Evolutionary conservation across 2,113 vertebrate genomes (phyloP), one percentile per base, ranked within the genome.

Genomic region (Nibea albiflora): DNA sequence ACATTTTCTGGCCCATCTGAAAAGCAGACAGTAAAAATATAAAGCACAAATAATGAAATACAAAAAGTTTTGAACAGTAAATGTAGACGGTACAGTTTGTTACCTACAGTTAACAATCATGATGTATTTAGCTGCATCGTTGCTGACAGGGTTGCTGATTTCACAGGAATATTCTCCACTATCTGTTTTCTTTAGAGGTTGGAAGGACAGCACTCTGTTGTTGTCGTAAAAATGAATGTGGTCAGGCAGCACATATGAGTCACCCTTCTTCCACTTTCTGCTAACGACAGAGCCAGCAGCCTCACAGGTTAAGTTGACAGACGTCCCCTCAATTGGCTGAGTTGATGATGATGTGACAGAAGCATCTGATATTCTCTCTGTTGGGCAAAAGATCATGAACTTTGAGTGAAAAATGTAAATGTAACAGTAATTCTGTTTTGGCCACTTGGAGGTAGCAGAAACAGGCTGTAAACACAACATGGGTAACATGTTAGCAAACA

Each of bases 1-100:
- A 90, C 78, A n/a, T 72, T 68, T 6, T 78, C 85, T 68, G 93
- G 94, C 72, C 94, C 93, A 87, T 90, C 94, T 94, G 85, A 69
- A 88, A 81, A 89, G 88, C 65, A 73, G 44, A 78, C 2, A 16
- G 2, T 22, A 35, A 35, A 52, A 52, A n/a, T n/a, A 67, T n/a
- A 4, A 67, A 26, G 22, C n/a, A 35, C 31, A 35, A 35, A 35
- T 26, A 26, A 26, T 26, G 24, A 26, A 26, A 26, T 2, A 26
- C 24, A 26, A 26, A 26, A 26, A 26, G 24, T 26, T 26, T 26
- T 26, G 31, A 35, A 35, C 6, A 35, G 1, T 35, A 7, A 35
- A 35, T 35, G 6, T 35, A 35, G 31, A 35, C 5, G 52, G 11
- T 49, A 42, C n/a, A 39, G 2, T 11, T 26, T 71, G 57, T 39